A percentile compares a stretch with the other conserved stretches of the same genome.
phyloP scores from a whole-genome alignment of 2,888 invertebrate species.

The Parapristionchus giblindavisi region DNA sequence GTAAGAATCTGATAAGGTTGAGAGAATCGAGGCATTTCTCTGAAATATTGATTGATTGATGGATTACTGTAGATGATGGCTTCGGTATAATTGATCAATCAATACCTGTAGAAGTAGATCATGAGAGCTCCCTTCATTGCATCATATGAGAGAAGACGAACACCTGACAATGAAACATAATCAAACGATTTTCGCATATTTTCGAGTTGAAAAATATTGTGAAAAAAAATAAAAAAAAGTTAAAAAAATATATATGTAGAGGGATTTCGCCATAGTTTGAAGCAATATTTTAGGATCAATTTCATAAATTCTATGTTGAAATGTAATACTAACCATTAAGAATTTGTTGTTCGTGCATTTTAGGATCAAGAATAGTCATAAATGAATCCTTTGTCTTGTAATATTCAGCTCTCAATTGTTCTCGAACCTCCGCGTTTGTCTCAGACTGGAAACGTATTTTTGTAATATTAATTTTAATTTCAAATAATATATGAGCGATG shows the following conservation, averaged over 20 bases:
- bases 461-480: not conserved
- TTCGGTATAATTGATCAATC: not conserved
- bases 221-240: too few relatives aligned
- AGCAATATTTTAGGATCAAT: not conserved
- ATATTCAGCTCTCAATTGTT: slow-evolving; percentile 69
- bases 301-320: not conserved
- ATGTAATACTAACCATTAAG: slow-evolving; percentile 77
- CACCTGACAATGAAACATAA: too few relatives aligned
- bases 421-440: slow-evolving; percentile 73
- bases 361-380: slow-evolving; percentile 74
- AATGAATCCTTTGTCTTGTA: slow-evolving; percentile 73
- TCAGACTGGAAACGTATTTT: not conserved
- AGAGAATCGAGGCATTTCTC: slow-evolving; percentile 93
- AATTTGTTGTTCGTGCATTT: slow-evolving; percentile 84
- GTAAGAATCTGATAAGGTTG: slow-evolving; percentile 95
- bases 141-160: slow-evolving; percentile 85
- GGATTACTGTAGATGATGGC: not conserved
- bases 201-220: too few relatives aligned
- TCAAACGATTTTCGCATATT: too few relatives aligned
- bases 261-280: not conserved
- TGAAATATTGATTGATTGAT: slow-evolving; percentile 2
- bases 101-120: slow-evolving; percentile 87
- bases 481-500: not conserved
- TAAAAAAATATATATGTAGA: too few relatives aligned
- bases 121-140: slow-evolving; percentile 96